phyloP scores from a whole-genome alignment of 2,888 invertebrate genomes.

The Periphyllus acericola region DNA sequence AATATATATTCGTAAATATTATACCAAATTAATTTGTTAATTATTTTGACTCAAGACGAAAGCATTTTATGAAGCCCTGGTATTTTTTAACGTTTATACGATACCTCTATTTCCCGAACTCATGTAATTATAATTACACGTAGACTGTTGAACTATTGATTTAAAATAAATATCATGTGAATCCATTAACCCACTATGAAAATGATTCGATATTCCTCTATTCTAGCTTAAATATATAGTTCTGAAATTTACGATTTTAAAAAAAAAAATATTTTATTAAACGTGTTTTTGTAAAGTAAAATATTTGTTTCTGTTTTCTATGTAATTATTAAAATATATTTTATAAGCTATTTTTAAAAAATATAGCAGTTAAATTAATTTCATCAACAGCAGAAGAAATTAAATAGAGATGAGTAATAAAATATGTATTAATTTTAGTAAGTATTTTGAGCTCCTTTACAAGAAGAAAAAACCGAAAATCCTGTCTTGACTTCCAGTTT shows the following conservation, averaged over 20 bases:
- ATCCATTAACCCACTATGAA: too few relatives aligned
- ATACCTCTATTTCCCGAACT: too few relatives aligned
- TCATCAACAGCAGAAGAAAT: background rate
- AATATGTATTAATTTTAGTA: constrained; percentile 30
- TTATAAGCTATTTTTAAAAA: constrained; percentile 6
- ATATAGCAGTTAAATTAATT: background rate
- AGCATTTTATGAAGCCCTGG: too few relatives aligned
- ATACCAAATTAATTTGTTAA: too few relatives aligned
- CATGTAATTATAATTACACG: too few relatives aligned
- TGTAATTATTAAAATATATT: background rate
- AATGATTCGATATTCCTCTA: background rate
- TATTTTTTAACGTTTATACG: too few relatives aligned
- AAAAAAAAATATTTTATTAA: background rate
- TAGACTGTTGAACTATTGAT: too few relatives aligned
- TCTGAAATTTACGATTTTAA: constrained; percentile 1
- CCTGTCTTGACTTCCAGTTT: constrained; percentile 49
- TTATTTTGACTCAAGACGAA: too few relatives aligned
- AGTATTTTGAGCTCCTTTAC: constrained; percentile 39
- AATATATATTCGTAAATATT: too few relatives aligned
- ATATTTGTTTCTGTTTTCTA: background rate
- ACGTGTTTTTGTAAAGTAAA: background rate
- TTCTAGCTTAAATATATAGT: constrained; percentile 10
- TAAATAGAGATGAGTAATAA: constrained; percentile 38
- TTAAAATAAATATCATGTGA: too few relatives aligned
- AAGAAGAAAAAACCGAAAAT: constrained; percentile 46